A percentile compares a stretch with the other conserved stretches of the same genome.
Conservation (phyloP, 2,888 invertebrate species). For the Plebejus argus region DNA sequence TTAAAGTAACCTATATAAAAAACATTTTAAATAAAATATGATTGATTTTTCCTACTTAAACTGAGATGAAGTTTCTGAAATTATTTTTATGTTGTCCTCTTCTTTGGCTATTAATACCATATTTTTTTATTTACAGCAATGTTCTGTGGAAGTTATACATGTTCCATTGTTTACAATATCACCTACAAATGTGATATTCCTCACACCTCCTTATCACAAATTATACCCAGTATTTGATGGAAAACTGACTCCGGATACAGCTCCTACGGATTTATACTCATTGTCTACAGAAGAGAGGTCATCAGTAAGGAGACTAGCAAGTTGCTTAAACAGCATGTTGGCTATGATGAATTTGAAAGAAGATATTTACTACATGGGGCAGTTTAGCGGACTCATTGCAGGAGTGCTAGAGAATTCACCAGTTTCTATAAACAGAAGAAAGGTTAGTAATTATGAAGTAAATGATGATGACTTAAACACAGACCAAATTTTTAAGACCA, state of each 20-base stretch:
- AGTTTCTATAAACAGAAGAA: constrained; percentile 75
- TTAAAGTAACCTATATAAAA: too few species aligned
- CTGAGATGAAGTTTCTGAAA: background rate
- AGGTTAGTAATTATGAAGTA: constrained; percentile 65
- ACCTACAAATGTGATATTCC: constrained; percentile 80
- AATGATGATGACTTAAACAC: too few species aligned
- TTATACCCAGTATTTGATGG: constrained; percentile 79
- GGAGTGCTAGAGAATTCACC: constrained; percentile 81
- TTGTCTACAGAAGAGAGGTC: constrained; percentile 64
- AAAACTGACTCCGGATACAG: constrained; percentile 56
- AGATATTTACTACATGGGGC: constrained; percentile 84
- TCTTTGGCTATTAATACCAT: background rate
- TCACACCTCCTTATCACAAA: constrained; percentile 81
- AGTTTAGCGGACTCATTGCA: constrained; percentile 82
- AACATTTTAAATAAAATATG: too few species aligned
- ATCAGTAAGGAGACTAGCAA: constrained; percentile 69
- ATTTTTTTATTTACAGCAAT: constrained; percentile 72
- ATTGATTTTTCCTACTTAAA: too few species aligned
- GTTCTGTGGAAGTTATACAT: constrained; percentile 81
- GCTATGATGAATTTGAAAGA: constrained; percentile 82
- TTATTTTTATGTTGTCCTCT: background rate
- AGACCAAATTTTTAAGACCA: too few species aligned
- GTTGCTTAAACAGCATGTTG: constrained; percentile 76
- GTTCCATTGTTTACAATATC: constrained; percentile 82
- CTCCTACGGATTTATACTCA: constrained; percentile 62